phyloP scores from a whole-genome alignment of 2,113 vertebrate species.

The Myiopsitta monachus region DNA sequence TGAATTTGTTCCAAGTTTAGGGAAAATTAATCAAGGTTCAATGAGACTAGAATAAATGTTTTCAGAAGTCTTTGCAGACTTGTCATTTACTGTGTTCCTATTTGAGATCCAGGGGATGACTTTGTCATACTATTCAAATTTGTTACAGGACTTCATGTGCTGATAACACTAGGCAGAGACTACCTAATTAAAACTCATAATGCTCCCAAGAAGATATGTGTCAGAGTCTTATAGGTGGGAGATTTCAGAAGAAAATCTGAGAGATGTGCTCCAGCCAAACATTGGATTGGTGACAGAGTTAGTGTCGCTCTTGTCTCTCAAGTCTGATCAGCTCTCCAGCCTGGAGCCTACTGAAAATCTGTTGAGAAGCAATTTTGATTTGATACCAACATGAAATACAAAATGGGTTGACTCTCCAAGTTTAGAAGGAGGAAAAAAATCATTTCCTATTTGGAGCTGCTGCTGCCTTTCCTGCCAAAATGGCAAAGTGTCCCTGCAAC shows the following conservation, averaged over 20 bases:
- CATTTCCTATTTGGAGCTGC: not conserved
- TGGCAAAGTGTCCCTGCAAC: not conserved
- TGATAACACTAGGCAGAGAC: not conserved
- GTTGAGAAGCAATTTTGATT: slow-evolving; percentile 51
- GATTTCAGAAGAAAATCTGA: slow-evolving; percentile 49
- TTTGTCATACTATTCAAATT: not conserved
- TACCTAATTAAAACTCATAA: not conserved
- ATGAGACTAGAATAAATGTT: not conserved
- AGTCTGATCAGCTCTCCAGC: slow-evolving; percentile 60
- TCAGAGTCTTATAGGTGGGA: slow-evolving; percentile 34
- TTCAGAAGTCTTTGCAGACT: not conserved
- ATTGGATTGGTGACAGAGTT: slow-evolving; percentile 35
- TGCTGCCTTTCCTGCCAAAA: slow-evolving; percentile 21
- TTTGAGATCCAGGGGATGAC: not conserved
- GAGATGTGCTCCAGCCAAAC: slow-evolving; percentile 49
- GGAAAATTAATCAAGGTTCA: not conserved
- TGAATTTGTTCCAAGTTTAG: not conserved
- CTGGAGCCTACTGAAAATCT: slow-evolving; percentile 62
- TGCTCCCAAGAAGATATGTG: not conserved
- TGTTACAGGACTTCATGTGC: not conserved
- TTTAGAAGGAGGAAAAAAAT: slow-evolving; percentile 2
- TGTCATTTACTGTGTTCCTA: not conserved
- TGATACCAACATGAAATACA: slow-evolving; percentile 42
- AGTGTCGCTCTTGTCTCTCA: slow-evolving; percentile 54
- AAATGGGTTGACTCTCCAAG: slow-evolving; percentile 42